Evolutionary conservation across 2,113 vertebrate genomes (phyloP), one percentile per base, ranked within the genome.

Genomic region (Amphiprion percula): DNA sequence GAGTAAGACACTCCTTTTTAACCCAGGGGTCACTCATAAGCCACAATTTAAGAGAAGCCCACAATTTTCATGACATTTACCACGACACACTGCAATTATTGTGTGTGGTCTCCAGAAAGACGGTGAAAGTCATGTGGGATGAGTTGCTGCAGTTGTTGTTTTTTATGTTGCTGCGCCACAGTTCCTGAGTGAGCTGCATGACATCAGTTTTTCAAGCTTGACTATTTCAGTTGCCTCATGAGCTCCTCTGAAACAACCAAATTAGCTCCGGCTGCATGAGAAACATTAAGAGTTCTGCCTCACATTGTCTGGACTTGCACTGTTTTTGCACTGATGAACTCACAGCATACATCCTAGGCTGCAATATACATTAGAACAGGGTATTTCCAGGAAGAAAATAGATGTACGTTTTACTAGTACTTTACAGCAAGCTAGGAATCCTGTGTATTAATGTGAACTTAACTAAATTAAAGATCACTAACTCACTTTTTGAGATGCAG

Each of bases 51-150:
- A 77, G 78, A 78, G 30, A 69, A 74, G 67, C 60, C 84, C 81
- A 39, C 80, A 87, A 85, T 88, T 87, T 69, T 82, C 61, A 73
- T 62, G 74, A 88, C 64, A 76, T 67, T 64, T 49, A 53, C 59
- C 47, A 46, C 47, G 28, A 75, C 72, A 72, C 33, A 47, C 89
- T 82, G 86, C 84, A 91, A 90, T 87, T 91, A 91, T 10, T 58
- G 53, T 73, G 87, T 85, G 91, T 89, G 91, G 85, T 85, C 87
- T 87, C 71, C 54, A 78, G 69, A 67, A 85, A 37, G 9, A 83
- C 12, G 74, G 67, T 70, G 71, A 59, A 60, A 59, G 61, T 79
- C 21, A 9, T 63, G 86, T 77, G 65, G 75, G 87, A 83, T 69
- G 85, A 87, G 68, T 74, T 75, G 65, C 73, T 17, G 89, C 84